Conservation (phyloP, 2,113 vertebrate species). For the Elaphurus davidianus region DNA sequence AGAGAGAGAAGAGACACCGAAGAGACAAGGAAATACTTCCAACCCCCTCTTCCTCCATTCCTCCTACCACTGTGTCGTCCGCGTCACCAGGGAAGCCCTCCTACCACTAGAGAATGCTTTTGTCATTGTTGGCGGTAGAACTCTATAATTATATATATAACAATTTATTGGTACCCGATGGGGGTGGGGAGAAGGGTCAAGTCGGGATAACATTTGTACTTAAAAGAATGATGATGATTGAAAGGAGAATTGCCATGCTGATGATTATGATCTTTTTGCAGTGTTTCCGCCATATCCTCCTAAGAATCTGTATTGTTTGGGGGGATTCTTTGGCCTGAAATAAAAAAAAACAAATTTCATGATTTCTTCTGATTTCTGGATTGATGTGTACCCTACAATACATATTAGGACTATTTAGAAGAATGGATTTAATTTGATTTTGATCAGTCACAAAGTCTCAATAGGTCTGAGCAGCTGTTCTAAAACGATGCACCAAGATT, state of each 20-base stretch:
- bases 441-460: neutral
- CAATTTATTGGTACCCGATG: conserved; percentile 30
- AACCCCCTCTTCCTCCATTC: neutral
- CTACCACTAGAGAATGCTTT: neutral
- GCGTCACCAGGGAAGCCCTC: neutral
- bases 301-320: conserved; percentile 81
- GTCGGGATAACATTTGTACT: conserved; percentile 80
- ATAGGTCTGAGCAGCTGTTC: neutral
- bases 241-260: conserved; percentile 77
- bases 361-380: conserved; percentile 30
- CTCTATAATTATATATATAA: neutral
- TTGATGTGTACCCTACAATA: neutral
- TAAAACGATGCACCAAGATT: neutral
- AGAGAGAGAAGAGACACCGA: neutral
- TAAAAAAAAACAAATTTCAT: conserved; percentile 40
- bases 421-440: neutral
- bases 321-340: conserved; percentile 86
- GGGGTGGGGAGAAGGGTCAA: conserved; percentile 3
- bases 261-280: conserved; percentile 86
- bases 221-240: conserved; percentile 86
- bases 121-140: neutral
- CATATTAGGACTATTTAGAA: neutral
- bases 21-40: neutral
- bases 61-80: neutral
- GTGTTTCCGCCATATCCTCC: conserved; percentile 88